Evolutionary conservation across 2,888 invertebrate species (phyloP), one percentile per base, ranked within the genome.

Genomic region (Tenthredo distinguenda): DNA sequence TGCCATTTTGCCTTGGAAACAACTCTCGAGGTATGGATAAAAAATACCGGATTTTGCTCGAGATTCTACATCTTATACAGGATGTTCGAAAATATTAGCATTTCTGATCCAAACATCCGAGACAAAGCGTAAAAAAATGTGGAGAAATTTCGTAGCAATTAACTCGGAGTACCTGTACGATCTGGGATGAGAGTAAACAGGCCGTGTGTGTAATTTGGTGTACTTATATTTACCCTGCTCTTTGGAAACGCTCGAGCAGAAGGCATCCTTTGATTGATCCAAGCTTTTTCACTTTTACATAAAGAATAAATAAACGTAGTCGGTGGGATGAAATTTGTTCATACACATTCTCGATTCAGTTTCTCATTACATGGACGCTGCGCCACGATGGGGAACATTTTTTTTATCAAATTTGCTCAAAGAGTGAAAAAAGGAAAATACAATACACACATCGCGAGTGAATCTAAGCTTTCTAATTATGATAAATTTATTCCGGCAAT

Each of bases 151-250:
- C 6, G 10, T 18, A 62, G 21, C 18, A 68, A 68, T 68, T 34
- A 68, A 18, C 15, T 12, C 31, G 31, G 34, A 34, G 68, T 18
- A 68, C 34, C 34, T 34, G 7, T 34, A 68, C 34, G 34, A 34
- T 68, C 18, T 26, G 68, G 15, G 34, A 68, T 68, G 15, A 18
- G 68, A 18, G 68, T 34, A 68, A 68, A 34, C 34, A 62, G 26
- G 3, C 26, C 2, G 12, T 26, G 62, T 62, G 34, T 34, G 34
- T 15, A 34, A 26, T 68, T 68, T 68, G 2, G 34, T 68, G 34
- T 68, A 34, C 68, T 68, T 68, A 31, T 68, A 68, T 68, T 34
- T 31, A 68, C 15, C 31, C 68, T 15, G 18, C 68, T 68, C 68
- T 68, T 18, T 34, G 34, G 18, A 10, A 18, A 68, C 15, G 34